Evolutionary conservation across 2,888 invertebrate species (phyloP).

Genomic region (Octodonta nipae): DNA sequence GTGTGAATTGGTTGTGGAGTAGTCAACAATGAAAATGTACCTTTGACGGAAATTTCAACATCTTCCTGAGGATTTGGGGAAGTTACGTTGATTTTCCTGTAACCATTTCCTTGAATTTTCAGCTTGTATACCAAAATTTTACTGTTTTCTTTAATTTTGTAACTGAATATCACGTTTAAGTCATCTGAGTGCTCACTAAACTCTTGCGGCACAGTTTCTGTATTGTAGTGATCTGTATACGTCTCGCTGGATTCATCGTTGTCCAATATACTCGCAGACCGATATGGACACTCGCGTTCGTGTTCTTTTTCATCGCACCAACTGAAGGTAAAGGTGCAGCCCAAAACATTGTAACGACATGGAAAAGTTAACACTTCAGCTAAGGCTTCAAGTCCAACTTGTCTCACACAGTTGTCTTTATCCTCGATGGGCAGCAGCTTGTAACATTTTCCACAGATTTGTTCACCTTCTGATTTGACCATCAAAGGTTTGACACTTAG

Average conservation of each 20-base stretch:
- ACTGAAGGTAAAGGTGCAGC: constrained; percentile 19
- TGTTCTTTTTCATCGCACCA: constrained; percentile 21
- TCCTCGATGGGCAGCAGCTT: constrained; percentile 21
- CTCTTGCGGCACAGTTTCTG: neutral
- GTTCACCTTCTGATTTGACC: constrained; percentile 15
- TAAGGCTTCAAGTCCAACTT: constrained; percentile 22
- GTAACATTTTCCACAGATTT: constrained; percentile 26
- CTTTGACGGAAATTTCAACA: neutral
- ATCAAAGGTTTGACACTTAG: constrained; percentile 21
- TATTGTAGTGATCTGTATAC: neutral
- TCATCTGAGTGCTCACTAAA: constrained; percentile 7
- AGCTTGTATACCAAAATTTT: constrained; percentile 12
- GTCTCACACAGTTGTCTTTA: constrained; percentile 18
- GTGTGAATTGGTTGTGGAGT: constrained; percentile 8
- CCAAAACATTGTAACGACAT: constrained; percentile 18
- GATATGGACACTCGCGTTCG: constrained; percentile 20
- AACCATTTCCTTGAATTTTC: constrained; percentile 14
- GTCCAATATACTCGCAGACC: constrained; percentile 17
- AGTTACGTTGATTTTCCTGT: constrained; percentile 7
- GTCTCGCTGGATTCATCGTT: constrained; percentile 7
- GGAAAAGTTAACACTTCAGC: constrained; percentile 22
- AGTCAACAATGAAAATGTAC: neutral
- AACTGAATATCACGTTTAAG: constrained; percentile 8
- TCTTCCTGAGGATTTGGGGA: constrained; percentile 2
- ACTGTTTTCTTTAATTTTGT: constrained; percentile 11